Base-by-base conservation (phyloP, 1,140 invertebrate species). In the Kradibia gibbosae region DNA sequence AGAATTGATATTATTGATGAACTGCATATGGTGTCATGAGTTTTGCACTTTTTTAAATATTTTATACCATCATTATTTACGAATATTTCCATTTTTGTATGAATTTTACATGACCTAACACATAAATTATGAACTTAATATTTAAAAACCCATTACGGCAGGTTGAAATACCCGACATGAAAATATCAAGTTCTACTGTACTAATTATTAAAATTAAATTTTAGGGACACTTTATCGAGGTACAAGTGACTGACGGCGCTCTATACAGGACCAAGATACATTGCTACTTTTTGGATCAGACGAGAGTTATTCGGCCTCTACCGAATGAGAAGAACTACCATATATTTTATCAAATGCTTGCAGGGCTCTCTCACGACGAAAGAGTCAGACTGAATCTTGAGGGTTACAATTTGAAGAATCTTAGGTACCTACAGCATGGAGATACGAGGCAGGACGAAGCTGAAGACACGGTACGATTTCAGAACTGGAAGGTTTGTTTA, bases 291-390 rank as follows among this genome's bases (percentile, higher is more conserved):
- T 91, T 98, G 83, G 97, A 99, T 88, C 96, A 98, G 91, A 98
- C 96, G 42, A 93, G 98, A 75, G 97, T 98, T 22, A 97, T 98
- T 80, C 92, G 94, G 42, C 96, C 96, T 8, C 91, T 97, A 83
- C 92, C 95, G 13, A 95, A 96, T 86, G 97, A 98, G 91, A 97
- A 98, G 87, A 99, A 98, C 91, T 99, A 98, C 89, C 97, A 99
- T 88, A 98, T 99, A 88, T 99, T 99, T 92, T 99, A 99, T 92
- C 97, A 99, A 92, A 96, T 99, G 95, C 92, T 99, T 36, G 97
- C 97, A 22, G 97, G 97, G 5, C 93, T 99, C 1, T 95, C 95
- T 20, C 90, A 94, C 67, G 97, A 98, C 84, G 98, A 98, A 91
- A 93, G 97, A 93, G 93, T 94, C 0, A 96, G 96, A 91, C 92